Percentiles rank a stretch among this genome's conserved stretches.
phyloP scores from a whole-genome alignment of 2,888 invertebrate species.

The Myopa testacea region DNA sequence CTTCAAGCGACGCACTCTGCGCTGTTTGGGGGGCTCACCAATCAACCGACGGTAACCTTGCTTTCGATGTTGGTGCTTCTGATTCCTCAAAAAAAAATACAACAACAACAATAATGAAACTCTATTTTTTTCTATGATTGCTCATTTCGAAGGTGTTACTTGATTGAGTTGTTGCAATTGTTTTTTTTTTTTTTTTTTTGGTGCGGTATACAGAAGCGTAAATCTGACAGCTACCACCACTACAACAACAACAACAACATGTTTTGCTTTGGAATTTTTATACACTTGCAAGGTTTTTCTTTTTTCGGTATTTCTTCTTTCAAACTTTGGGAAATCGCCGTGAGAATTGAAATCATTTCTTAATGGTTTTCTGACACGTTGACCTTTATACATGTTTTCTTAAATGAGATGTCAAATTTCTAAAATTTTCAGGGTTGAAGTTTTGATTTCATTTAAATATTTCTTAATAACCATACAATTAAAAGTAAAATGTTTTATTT shows the following conservation, averaged over 20 bases:
- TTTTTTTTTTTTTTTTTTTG: not conserved
- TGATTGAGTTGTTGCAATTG: conserved; percentile 9
- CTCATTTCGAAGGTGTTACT: conserved; percentile 10
- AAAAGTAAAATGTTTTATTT: too few species aligned
- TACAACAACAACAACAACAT: not conserved
- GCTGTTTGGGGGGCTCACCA: conserved; percentile 9
- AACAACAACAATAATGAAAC: conserved; percentile 39
- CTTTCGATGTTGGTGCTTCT: conserved; percentile 21
- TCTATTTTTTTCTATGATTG: not conserved
- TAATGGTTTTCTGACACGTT: not conserved
- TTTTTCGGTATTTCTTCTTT: not conserved
- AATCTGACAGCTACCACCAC: not conserved
- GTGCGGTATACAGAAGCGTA: not conserved
- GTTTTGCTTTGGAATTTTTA: not conserved
- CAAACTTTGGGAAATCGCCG: not conserved
- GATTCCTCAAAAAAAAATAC: conserved; percentile 36
- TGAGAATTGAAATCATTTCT: not conserved
- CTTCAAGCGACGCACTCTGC: not conserved
- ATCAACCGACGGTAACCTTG: conserved; percentile 21
- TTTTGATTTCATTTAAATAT: too few species aligned
- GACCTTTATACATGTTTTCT: not conserved
- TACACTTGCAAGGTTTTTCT: not conserved
- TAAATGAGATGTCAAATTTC: not conserved
- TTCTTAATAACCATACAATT: too few species aligned
- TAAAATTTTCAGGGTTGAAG: too few species aligned